Base-by-base conservation (phyloP, 1,140 invertebrate species). In the Solenopsis fugax region DNA sequence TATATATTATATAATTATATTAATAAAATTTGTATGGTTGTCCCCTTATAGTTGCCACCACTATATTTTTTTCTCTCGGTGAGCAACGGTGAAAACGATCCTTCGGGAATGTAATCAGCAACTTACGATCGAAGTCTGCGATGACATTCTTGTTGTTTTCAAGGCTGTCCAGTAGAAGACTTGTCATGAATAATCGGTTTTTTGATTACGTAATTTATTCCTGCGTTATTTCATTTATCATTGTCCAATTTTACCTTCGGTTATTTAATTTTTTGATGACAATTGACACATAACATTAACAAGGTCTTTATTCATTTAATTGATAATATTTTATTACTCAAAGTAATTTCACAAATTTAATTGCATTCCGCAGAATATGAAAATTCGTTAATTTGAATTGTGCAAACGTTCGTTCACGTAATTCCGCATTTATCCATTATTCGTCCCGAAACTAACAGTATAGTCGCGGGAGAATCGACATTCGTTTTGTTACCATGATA, bases 361-460 rank as follows among this genome's bases (percentile, higher is more conserved):
- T 72, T 72, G 16, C 16, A 4, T 41, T 3, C 18, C 7, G n/a
- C 9, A 29, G 24, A 41, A 34, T 29, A n/a, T 34, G 48, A 13
- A 34, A 52, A 72, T 72, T 75, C 56, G n/a, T 16, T 56, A 56
- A 37, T 41, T 75, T 56, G 3, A 37, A 41, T 41, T 65, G 37
- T 37, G 34, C 34, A n/a, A 37, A 65, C 18, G 34, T 0, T 65
- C 9, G 18, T 37, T 56, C 56, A 29, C n/a, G 12, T 29, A 73
- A 29, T 73, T 69, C n/a, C 37, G 41, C 24, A 24, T 69, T 69
- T 45, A 54, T 45, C 12, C 45, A n/a, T 81, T 72, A 81, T 71
- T 81, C 45, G 29, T 18, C 12, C 10, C 34, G 52, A 29, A 45
- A 34, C 10, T 69, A 34, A 69, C 41, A 13, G 7, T 21, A 45